Evolutionary conservation across 2,113 vertebrate species (phyloP).

Genomic region (Oreocharis arfaki): DNA sequence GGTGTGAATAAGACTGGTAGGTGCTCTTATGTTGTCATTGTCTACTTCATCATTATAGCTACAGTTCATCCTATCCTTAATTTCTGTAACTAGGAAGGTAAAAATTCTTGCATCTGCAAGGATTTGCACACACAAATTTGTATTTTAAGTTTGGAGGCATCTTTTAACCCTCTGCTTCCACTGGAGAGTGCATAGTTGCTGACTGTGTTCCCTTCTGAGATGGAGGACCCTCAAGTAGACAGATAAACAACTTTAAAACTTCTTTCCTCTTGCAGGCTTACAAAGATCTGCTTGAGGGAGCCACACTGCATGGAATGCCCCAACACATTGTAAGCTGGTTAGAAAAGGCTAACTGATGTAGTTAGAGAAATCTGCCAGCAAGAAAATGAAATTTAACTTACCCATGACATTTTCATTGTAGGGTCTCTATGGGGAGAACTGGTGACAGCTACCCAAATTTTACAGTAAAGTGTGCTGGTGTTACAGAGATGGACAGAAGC

Average conservation of each 20-base stretch:
- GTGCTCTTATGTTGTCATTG: background rate
- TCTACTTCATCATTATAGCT: background rate
- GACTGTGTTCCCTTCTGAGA: background rate
- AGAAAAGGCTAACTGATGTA: background rate
- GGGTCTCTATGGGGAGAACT: background rate
- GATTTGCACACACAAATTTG: background rate
- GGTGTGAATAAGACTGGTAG: background rate
- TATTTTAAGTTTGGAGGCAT: background rate
- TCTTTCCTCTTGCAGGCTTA: background rate
- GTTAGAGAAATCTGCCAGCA: background rate
- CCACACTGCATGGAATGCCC: background rate
- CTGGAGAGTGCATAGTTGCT: background rate
- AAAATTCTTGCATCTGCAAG: background rate
- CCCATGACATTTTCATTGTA: background rate
- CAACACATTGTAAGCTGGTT: background rate
- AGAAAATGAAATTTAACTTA: background rate
- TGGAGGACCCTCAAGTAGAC: background rate
- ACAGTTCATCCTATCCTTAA: background rate
- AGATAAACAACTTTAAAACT: background rate
- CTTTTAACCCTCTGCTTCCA: background rate
- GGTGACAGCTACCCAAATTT: background rate
- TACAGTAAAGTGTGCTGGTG: background rate
- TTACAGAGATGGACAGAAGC: background rate
- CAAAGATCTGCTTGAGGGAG: background rate
- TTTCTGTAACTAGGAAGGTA: background rate